Evolutionary conservation across 2,797 vertebrate genomes (phyloP), one percentile per base, ranked within the genome.

Genomic region (Hypotaenidia philippensis): DNA sequence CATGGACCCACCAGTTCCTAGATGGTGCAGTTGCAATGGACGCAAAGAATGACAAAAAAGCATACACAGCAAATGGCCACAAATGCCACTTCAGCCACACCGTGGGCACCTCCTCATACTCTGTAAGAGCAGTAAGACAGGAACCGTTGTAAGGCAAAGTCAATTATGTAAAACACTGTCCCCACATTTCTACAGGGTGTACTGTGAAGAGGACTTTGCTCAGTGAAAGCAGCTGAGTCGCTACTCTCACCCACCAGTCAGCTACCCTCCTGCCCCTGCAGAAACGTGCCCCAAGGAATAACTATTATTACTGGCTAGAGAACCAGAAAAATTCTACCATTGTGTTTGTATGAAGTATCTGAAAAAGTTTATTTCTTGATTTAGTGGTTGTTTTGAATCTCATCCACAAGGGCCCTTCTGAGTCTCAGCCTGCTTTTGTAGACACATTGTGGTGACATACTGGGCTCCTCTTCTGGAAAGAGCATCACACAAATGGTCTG

Each of bases 391-490:
- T 68, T 36, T 17, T 64, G 11, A 90, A 59, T 32, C 29, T 34
- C 13, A 41, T 44, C 25, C 29, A 19, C 1, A 1, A 59, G 29
- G 20, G 7, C 13, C 5, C 15, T 69, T 22, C 26, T 50, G 29
- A 59, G 64, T 36, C 38, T 36, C 15, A 27, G 29, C 60, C 41
- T 70, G 16, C 14, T 83, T 80, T 63, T 63, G 6, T 25, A 74
- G 10, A 19, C 19, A 38, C 4, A 19, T 6, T 41, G 5, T 36
- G 7, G 17, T 22, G n/a, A 83, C 11, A 40, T 5, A 61, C 0
- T 23, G 6, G 53, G 13, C 21, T 79, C 4, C 17, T 71, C 55
- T 87, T 63, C 29, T 26, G 23, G 47, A 80, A 83, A 59, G 0
- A 69, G 27, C 1, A 2, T 19, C 21, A 60, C 17, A 41, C 5